A percentile compares a stretch with the other conserved stretches of the same genome.
phyloP scores from a whole-genome alignment of 2,888 invertebrate species.

The Eilema griseolum region DNA sequence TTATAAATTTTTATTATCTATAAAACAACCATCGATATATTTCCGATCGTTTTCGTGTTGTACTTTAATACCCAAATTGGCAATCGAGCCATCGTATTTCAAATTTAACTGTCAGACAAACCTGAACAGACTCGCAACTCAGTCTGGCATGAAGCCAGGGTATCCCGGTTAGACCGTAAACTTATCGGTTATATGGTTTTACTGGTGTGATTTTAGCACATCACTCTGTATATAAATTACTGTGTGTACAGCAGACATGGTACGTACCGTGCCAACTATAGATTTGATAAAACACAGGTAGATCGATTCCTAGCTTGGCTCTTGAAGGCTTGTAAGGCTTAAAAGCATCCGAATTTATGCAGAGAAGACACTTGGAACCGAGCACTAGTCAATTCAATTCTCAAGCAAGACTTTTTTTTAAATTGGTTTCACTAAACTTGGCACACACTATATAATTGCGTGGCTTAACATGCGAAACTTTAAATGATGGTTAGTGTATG shows the following conservation, averaged over 20 bases:
- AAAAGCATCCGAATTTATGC: too few relatives aligned
- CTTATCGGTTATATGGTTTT: conserved; percentile 1
- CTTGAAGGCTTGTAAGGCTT: too few relatives aligned
- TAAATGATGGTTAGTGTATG: too few relatives aligned
- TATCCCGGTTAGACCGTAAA: conserved; percentile 11
- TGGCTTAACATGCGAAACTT: too few relatives aligned
- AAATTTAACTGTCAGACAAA: conserved; percentile 10
- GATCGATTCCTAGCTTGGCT: background rate
- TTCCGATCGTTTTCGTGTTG: background rate
- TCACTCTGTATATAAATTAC: background rate
- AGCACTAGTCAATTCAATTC: too few relatives aligned
- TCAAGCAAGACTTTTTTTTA: too few relatives aligned
- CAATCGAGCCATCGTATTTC: conserved; percentile 9
- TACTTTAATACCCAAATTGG: conserved; percentile 6
- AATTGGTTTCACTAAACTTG: too few relatives aligned
- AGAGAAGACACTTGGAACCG: too few relatives aligned
- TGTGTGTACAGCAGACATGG: background rate
- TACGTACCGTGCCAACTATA: background rate
- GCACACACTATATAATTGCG: too few relatives aligned
- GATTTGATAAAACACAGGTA: background rate
- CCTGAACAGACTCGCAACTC: background rate
- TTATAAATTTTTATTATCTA: background rate
- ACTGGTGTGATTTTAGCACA: background rate
- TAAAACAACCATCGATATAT: background rate
- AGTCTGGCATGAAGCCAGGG: conserved; percentile 13